A percentile compares a stretch with the other conserved stretches of the same genome.
These are phyloP conservation scores for Holocentrus rufus DNA, from an alignment of 2,797 vertebrate genomes.

Conservation along the genomic window DNA sequence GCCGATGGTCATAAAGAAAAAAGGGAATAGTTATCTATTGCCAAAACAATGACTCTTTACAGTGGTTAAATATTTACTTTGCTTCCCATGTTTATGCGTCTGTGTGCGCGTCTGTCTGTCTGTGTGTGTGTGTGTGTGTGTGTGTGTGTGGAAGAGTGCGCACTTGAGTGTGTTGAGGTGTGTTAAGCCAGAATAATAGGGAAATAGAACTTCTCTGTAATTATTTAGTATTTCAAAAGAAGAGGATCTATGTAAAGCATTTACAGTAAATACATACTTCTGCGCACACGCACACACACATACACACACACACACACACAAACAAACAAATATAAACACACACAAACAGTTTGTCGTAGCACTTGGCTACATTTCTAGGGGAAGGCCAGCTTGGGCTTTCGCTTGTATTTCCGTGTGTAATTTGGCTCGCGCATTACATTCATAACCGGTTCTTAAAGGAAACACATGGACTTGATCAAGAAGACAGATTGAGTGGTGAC, in stretches of 20 bases:
- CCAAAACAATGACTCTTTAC: not conserved
- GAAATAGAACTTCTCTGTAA: slow-evolving; percentile 65
- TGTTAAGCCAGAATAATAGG: slow-evolving; percentile 45
- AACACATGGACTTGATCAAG: not conserved
- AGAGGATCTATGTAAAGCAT: slow-evolving; percentile 57
- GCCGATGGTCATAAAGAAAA: not conserved
- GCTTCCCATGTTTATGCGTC: not conserved
- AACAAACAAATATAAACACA: not conserved
- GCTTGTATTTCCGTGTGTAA: slow-evolving; percentile 4
- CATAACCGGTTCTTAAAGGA: not conserved
- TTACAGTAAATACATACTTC: slow-evolving; percentile 61
- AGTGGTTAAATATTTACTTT: not conserved
- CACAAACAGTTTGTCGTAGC: not conserved
- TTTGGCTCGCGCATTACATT: not conserved
- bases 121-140: not conserved
- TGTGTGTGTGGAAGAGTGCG: not conserved
- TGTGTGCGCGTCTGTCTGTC: not conserved
- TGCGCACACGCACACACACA: not conserved
- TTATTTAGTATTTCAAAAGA: slow-evolving; percentile 61
- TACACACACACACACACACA: slow-evolving; percentile 1
- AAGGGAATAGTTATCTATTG: slow-evolving; percentile 10
- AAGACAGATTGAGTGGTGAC: not conserved
- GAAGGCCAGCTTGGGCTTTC: not conserved
- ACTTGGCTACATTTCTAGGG: not conserved
- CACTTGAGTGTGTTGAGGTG: not conserved